Percentiles rank a stretch among this genome's conserved stretches.
These are phyloP conservation scores for Gonioctena quinquepunctata DNA, from an alignment of 1,140 invertebrate species.

Conservation along the genomic window DNA sequence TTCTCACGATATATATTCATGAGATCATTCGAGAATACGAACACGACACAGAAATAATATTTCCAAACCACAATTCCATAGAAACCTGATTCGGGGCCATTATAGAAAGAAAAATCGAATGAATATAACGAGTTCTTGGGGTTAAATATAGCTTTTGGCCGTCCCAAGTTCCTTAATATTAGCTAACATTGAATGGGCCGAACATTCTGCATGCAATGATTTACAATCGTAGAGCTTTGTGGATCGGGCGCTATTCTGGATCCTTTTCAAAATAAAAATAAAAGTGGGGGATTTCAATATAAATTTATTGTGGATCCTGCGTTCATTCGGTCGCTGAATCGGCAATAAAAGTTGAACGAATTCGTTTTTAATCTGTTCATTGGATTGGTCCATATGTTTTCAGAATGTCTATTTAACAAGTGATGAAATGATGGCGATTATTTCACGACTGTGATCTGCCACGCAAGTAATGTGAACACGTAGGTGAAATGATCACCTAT, in stretches of 20 bases:
- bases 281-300: not conserved
- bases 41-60: not conserved
- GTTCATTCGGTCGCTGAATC: not conserved
- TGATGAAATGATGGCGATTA: too few species aligned
- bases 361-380: not conserved
- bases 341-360: not conserved
- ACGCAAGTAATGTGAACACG: too few species aligned
- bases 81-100: not conserved
- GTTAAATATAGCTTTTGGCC: slow-evolving; percentile 7
- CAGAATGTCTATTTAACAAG: too few species aligned
- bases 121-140: slow-evolving; percentile 3
- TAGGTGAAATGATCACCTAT: too few species aligned
- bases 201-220: slow-evolving; percentile 7
- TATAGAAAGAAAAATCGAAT: slow-evolving; percentile 3
- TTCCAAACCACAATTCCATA: not conserved
- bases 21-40: not conserved
- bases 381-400: not conserved
- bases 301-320: not conserved
- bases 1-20: too few species aligned
- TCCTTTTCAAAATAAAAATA: not conserved
- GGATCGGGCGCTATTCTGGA: not conserved
- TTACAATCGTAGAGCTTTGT: slow-evolving; percentile 7
- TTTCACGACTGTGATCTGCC: too few species aligned
- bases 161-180: slow-evolving; percentile 13
- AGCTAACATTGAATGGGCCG: slow-evolving; percentile 13